These are phyloP conservation scores for Acipenser transmontanus DNA, from an alignment of 2,797 vertebrate genomes.

Conservation along the genomic window DNA sequence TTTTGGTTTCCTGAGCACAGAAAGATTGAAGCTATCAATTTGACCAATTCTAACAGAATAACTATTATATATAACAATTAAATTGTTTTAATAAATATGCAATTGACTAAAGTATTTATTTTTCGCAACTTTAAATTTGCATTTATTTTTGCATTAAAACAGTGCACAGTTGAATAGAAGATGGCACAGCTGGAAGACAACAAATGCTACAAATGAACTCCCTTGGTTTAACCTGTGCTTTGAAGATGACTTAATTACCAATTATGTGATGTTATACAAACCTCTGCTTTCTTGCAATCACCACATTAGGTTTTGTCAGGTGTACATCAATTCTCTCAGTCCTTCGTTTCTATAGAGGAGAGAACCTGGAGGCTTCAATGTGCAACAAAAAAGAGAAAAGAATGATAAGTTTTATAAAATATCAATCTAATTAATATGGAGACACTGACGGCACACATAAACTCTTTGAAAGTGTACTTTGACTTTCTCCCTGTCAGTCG, in stretches of 20 bases:
- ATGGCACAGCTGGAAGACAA: neutral
- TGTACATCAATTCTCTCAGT: neutral
- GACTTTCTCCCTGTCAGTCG: conserved; percentile 79
- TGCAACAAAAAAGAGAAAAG: conserved; percentile 26
- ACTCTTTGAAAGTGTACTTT: conserved; percentile 52
- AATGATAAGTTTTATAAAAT: conserved; percentile 36
- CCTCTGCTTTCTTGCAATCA: neutral
- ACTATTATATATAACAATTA: too few species aligned
- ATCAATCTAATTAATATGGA: conserved; percentile 69
- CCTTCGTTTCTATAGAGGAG: neutral
- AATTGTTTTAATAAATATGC: too few species aligned
- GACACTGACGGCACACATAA: conserved; percentile 71
- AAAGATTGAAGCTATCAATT: too few species aligned
- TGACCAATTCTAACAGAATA: too few species aligned
- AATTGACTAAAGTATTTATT: too few species aligned
- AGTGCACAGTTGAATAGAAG: too few species aligned
- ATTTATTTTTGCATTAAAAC: too few species aligned
- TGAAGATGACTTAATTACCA: neutral
- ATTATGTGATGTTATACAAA: neutral
- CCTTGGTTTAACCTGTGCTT: neutral
- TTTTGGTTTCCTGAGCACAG: too few species aligned
- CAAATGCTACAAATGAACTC: neutral
- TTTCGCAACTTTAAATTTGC: too few species aligned
- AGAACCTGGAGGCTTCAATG: too few species aligned
- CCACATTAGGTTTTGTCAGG: neutral